phyloP scores from a whole-genome alignment of 30 jellyfish, hydroid and myxozoan species.

The Aurelia aurita region DNA sequence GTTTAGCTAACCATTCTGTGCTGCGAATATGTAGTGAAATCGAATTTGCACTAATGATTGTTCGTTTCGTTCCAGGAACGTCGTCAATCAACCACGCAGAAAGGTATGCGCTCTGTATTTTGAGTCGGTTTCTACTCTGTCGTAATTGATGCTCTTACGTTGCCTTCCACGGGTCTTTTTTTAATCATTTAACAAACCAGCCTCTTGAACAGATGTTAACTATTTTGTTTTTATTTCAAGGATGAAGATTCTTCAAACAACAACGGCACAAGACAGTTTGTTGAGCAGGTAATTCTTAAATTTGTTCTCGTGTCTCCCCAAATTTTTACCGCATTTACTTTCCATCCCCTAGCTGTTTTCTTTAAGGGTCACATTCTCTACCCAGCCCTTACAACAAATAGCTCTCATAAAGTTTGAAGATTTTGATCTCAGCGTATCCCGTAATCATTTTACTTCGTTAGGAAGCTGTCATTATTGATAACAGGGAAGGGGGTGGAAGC shows the following conservation, averaged over 20 bases:
- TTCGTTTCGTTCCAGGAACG: constrained; percentile 21
- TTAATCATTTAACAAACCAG: neutral
- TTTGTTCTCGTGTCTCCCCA: no score
- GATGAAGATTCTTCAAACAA: constrained; percentile 10
- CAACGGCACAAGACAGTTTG: constrained; percentile 64
- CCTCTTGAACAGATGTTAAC: neutral
- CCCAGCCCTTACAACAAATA: neutral
- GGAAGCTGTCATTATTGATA: no score
- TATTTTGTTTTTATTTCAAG: neutral
- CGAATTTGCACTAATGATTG: neutral
- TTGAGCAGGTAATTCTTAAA: constrained; percentile 42
- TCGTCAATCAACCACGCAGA: constrained; percentile 2
- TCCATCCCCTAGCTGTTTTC: no score
- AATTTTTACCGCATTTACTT: neutral
- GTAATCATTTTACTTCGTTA: neutral
- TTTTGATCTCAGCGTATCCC: neutral
- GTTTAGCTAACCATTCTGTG: neutral
- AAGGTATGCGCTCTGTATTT: constrained; percentile 3
- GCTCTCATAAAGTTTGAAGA: neutral
- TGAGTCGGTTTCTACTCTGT: no score
- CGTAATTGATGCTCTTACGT: no score
- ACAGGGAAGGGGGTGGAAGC: no score
- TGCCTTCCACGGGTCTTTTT: no score
- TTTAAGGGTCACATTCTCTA: neutral
- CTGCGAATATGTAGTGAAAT: neutral